Conservation (phyloP, 2,888 invertebrate genomes). For the Anorthoa munda region DNA sequence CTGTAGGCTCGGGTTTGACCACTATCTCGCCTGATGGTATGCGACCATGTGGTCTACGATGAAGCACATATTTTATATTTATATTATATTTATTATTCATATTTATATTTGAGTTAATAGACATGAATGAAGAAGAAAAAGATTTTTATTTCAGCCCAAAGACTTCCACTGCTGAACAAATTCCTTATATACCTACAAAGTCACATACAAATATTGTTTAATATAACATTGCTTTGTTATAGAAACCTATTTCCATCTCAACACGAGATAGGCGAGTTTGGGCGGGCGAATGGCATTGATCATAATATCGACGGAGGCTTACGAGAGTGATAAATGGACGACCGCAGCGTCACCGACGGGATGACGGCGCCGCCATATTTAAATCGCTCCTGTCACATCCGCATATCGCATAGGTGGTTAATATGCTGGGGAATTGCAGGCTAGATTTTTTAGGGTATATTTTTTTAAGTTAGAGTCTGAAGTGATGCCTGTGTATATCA, state of each 20-base stretch:
- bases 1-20: no score
- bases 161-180: no score
- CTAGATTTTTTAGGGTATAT: conserved; percentile 12
- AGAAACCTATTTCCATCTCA: conserved; percentile 62
- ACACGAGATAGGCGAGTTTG: conserved; percentile 74
- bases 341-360: conserved; percentile 86
- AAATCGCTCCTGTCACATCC: conserved; percentile 88
- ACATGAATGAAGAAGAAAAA: no score
- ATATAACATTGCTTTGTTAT: conserved; percentile 5
- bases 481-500: neutral
- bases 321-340: conserved; percentile 89
- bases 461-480: neutral
- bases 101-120: no score
- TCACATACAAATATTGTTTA: neutral
- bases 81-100: no score
- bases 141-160: no score
- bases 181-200: no score
- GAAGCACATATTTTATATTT: no score
- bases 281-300: conserved; percentile 89
- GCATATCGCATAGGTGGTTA: conserved; percentile 70
- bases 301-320: conserved; percentile 91
- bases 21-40: no score
- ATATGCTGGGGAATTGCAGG: conserved; percentile 39
- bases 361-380: conserved; percentile 89
- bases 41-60: no score